Conservation (phyloP, 2,888 invertebrate genomes). For the Netelia fuscicornis region DNA sequence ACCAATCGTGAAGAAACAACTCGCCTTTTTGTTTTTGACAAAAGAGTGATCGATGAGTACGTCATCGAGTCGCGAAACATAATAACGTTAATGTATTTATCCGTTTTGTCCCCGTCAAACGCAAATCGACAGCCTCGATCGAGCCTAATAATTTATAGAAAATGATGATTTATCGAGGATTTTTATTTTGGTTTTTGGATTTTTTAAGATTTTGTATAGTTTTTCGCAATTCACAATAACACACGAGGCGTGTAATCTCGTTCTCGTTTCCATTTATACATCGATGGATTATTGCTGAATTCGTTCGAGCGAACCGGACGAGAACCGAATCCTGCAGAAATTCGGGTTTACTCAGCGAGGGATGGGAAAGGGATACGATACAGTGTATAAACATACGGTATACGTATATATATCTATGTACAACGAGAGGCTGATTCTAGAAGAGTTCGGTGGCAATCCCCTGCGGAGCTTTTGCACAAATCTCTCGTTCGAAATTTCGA, state of each 20-base stretch:
- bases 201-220: background rate
- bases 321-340: constrained; percentile 35
- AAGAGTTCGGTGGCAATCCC: constrained; percentile 43
- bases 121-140: background rate
- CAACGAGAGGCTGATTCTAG: background rate
- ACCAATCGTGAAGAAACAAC: too few relatives aligned
- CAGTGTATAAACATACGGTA: background rate
- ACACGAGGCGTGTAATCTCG: background rate
- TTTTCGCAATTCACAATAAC: background rate
- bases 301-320: constrained; percentile 29
- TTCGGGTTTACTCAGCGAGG: constrained; percentile 27
- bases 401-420: background rate
- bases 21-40: background rate
- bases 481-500: constrained; percentile 55
- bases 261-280: constrained; percentile 8
- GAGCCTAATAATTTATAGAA: background rate
- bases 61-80: background rate
- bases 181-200: background rate
- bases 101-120: background rate
- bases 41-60: background rate
- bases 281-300: constrained; percentile 30
- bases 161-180: background rate
- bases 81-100: background rate
- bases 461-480: constrained; percentile 41
- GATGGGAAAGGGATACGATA: background rate